Conservation (phyloP, 2,113 vertebrate species). For the Rhea americana region DNA sequence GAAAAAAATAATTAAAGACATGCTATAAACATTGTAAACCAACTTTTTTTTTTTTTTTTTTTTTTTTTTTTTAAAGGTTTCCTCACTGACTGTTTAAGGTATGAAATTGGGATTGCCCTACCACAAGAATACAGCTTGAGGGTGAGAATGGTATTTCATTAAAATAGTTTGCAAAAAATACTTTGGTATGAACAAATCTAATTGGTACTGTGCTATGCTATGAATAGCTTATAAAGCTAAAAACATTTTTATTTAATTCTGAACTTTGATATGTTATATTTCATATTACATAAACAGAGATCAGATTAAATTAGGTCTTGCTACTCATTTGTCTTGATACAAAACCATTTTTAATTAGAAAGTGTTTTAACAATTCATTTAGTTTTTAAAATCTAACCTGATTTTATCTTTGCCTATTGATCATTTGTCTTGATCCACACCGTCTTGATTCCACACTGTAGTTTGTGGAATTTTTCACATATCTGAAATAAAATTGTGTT, state of each 20-base stretch:
- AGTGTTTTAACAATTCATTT: background rate
- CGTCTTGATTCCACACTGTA: accelerated
- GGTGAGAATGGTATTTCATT: background rate
- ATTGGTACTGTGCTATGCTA: background rate
- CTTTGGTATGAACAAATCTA: background rate
- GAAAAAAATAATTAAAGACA: slow-evolving; percentile 23
- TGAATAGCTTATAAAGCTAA: background rate
- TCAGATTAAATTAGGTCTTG: background rate
- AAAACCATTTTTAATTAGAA: background rate
- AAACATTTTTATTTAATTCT: background rate
- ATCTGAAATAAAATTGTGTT: background rate
- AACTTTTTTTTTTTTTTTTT: background rate
- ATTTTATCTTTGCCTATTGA: background rate
- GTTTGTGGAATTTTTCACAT: background rate
- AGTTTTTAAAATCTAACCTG: background rate
- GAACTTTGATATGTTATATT: background rate
- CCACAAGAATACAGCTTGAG: background rate
- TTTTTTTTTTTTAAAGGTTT: background rate
- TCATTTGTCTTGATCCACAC: background rate
- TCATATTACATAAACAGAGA: background rate
- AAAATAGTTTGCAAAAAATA: background rate
- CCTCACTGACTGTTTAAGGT: background rate
- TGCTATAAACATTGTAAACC: background rate
- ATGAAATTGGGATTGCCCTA: background rate
- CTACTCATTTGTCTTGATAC: background rate